Percentiles rank a stretch among this genome's conserved stretches.
Evolutionary conservation across 2,888 invertebrate genomes (phyloP).

Genomic region (Neoaliturus tenellus): DNA sequence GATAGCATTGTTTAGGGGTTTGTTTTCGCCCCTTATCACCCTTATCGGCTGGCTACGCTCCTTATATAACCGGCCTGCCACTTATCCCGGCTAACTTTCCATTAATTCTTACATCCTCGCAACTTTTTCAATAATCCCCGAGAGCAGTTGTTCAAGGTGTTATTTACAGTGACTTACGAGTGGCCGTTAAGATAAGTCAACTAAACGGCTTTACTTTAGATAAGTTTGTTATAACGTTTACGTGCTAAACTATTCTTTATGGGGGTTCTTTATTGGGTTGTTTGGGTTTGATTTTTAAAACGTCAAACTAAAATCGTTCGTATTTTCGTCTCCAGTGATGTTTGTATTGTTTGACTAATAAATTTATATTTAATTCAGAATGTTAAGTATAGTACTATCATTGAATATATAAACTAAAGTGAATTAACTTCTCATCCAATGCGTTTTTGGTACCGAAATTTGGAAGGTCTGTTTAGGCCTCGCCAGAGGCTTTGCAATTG

Average conservation of each 20-base stretch:
- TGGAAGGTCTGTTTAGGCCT: too few species aligned
- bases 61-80: neutral
- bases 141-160: slow-evolving; percentile 1
- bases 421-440: too few species aligned
- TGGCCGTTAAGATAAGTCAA: slow-evolving; percentile 11
- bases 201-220: neutral
- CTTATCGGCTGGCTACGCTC: neutral
- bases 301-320: too few species aligned
- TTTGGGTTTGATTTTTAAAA: too few species aligned
- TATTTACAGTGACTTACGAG: slow-evolving; percentile 18
- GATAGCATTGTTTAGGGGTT: slow-evolving; percentile 27
- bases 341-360: too few species aligned
- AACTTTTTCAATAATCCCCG: slow-evolving; percentile 41
- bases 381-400: too few species aligned
- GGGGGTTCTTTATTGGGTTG: neutral
- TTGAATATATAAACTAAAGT: too few species aligned
- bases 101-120: slow-evolving; percentile 28
- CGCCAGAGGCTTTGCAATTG: too few species aligned
- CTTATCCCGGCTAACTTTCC: slow-evolving; percentile 25
- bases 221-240: neutral
- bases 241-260: neutral
- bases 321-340: too few species aligned
- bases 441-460: too few species aligned
- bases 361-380: too few species aligned
- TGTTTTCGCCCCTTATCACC: neutral